Conservation (phyloP, 2,797 vertebrate species). For the Crocidura indochinensis region DNA sequence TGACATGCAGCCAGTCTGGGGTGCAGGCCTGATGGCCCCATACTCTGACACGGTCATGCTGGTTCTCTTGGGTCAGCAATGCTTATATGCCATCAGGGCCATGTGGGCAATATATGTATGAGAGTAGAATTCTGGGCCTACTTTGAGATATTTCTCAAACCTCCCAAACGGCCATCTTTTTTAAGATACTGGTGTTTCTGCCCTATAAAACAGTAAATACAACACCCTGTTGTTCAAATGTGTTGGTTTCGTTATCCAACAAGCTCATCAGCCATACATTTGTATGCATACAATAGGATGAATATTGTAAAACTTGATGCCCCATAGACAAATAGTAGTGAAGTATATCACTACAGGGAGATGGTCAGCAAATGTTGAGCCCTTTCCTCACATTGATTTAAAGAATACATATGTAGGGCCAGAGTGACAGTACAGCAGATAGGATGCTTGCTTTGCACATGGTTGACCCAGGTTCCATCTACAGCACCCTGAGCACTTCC, state of each 20-base stretch:
- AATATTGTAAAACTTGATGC: not conserved
- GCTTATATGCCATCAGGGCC: no score
- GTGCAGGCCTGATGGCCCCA: no score
- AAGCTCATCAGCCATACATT: conserved; percentile 23
- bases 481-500: no score
- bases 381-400: conserved; percentile 18
- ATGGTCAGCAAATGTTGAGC: not conserved
- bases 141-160: no score
- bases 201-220: not conserved
- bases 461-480: no score
- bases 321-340: not conserved
- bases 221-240: not conserved
- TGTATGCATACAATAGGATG: not conserved
- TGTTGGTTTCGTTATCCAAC: not conserved
- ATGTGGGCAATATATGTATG: no score
- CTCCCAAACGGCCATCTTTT: not conserved
- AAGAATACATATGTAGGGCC: not conserved
- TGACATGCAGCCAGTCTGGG: no score
- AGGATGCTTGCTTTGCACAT: no score
- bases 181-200: conserved; percentile 16
- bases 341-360: conserved; percentile 3
- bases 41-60: no score
- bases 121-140: no score
- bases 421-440: no score
- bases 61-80: no score